Evolutionary conservation across 1,140 invertebrate species (phyloP).

Genomic region (Hirudo medicinalis): DNA sequence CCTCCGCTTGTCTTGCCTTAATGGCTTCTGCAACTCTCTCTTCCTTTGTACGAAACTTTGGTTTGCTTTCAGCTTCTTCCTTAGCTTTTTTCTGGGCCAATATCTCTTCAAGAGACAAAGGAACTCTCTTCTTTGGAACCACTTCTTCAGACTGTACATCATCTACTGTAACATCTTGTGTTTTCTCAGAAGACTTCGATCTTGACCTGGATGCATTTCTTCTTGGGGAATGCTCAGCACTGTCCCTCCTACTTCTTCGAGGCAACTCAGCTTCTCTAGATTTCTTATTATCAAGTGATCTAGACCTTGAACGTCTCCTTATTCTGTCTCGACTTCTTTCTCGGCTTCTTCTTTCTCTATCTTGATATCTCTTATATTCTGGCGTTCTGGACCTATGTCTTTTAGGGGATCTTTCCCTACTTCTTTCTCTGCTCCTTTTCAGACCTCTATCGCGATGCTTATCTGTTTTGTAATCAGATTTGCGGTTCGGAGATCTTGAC

Average conservation of each 20-base stretch:
- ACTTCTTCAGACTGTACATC: constrained; percentile 35
- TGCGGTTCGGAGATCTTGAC: no score
- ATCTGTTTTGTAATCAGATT: neutral
- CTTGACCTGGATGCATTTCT: no score
- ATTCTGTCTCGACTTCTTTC: no score
- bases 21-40: constrained; percentile 78
- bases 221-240: no score
- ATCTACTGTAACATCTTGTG: constrained; percentile 30
- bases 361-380: neutral
- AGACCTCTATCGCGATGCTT: neutral
- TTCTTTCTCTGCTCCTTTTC: constrained; percentile 7
- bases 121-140: constrained; percentile 47
- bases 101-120: constrained; percentile 86
- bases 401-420: neutral
- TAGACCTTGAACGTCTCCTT: no score
- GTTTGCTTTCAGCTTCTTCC: constrained; percentile 65
- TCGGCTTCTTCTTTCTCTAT: no score
- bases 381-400: constrained; percentile 7
- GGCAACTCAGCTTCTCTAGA: neutral
- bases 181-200: constrained; percentile 21
- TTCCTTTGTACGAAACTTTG: constrained; percentile 91
- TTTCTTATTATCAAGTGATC: neutral
- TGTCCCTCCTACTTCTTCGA: neutral
- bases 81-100: constrained; percentile 90
- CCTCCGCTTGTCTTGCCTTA: constrained; percentile 69